phyloP scores from a whole-genome alignment of 2,888 invertebrate genomes.

The Tachystola acroxantha region DNA sequence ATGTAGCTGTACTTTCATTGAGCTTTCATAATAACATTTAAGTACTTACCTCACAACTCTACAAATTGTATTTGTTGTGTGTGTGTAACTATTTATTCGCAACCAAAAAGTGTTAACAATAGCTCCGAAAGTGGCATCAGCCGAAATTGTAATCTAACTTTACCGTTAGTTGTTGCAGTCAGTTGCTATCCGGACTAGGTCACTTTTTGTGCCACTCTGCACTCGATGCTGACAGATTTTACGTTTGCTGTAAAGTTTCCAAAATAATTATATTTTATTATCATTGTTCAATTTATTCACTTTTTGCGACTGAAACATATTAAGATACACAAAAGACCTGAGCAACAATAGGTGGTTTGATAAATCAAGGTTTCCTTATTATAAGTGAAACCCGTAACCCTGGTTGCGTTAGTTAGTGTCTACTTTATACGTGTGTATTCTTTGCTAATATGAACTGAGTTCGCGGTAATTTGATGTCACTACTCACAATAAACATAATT shows the following conservation, averaged over 20 bases:
- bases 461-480: no score
- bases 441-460: no score
- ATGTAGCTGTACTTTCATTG: no score
- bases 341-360: no score
- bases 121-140: constrained; percentile 51
- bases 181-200: constrained; percentile 69
- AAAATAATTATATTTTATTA: neutral
- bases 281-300: no score
- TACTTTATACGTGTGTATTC: no score
- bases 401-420: no score
- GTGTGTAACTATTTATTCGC: constrained; percentile 28
- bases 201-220: constrained; percentile 56
- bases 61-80: neutral
- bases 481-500: no score
- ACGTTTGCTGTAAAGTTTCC: constrained; percentile 1
- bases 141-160: constrained; percentile 59
- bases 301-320: no score
- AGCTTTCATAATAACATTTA: neutral
- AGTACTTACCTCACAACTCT: neutral
- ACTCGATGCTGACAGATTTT: constrained; percentile 8
- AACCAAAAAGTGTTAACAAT: constrained; percentile 48
- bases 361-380: no score
- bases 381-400: no score
- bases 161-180: constrained; percentile 71
- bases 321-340: no score